A percentile compares a stretch with the other conserved stretches of the same genome.
phyloP scores from a whole-genome alignment of 2,113 vertebrate species.

The Oxyruncus cristatus region DNA sequence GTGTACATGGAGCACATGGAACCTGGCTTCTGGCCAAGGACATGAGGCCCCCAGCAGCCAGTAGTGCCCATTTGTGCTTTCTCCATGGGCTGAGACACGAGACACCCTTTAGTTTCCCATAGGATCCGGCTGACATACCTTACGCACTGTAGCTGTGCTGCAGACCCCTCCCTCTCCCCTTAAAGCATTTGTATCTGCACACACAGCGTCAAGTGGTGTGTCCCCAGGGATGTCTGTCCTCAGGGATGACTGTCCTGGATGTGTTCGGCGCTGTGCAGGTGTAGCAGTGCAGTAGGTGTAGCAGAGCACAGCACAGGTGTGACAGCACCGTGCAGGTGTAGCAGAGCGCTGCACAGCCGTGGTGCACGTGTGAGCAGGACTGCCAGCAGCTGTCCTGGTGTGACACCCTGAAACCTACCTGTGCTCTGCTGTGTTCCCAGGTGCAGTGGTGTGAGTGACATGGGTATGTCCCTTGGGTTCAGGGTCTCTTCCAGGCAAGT shows the following conservation, averaged over 20 bases:
- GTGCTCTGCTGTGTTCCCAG: not conserved
- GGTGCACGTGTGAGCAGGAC: accelerated
- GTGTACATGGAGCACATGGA: not conserved
- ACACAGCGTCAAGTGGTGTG: not conserved
- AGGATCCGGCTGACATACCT: not conserved
- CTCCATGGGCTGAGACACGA: not conserved
- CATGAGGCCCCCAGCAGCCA: not conserved
- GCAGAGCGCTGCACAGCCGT: not conserved
- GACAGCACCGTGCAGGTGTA: not conserved
- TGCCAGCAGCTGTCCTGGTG: not conserved
- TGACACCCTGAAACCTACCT: not conserved
- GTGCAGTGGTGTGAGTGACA: not conserved
- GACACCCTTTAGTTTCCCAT: not conserved
- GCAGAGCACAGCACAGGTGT: not conserved
- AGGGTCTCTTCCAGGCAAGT: not conserved
- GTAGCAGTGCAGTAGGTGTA: not conserved
- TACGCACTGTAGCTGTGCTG: not conserved
- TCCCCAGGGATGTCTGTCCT: not conserved
- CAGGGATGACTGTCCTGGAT: not conserved
- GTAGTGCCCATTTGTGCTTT: not conserved
- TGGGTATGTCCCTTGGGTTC: not conserved
- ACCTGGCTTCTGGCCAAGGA: not conserved
- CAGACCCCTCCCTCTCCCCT: not conserved
- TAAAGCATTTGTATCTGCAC: accelerated
- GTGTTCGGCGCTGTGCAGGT: accelerated